Percentiles rank a stretch among this genome's conserved stretches.
phyloP scores from a whole-genome alignment of 1,140 invertebrate species.

The Archegozetes longisetosus region DNA sequence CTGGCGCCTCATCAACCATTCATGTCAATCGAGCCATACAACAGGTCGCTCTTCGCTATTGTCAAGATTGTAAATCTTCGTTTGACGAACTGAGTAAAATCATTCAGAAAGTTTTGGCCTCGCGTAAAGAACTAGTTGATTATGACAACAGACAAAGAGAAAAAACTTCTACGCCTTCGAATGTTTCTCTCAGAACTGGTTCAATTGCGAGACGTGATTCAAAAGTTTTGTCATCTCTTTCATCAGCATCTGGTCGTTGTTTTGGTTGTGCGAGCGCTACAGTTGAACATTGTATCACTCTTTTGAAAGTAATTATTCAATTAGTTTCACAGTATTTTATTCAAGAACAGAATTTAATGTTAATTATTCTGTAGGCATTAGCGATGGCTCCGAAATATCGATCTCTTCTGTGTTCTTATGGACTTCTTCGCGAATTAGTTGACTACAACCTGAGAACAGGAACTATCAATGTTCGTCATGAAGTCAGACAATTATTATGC shows the following conservation, averaged over 20 bases:
- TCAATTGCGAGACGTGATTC: neutral
- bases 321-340: neutral
- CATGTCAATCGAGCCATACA: slow-evolving; percentile 39
- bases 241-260: slow-evolving; percentile 27
- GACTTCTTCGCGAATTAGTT: slow-evolving; percentile 72
- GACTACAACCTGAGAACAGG: slow-evolving; percentile 61
- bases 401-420: slow-evolving; percentile 61
- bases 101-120: slow-evolving; percentile 72
- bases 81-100: slow-evolving; percentile 94
- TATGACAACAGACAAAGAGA: slow-evolving; percentile 70
- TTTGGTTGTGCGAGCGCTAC: slow-evolving; percentile 42
- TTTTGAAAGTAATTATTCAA: slow-evolving; percentile 41
- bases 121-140: slow-evolving; percentile 71
- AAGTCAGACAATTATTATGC: slow-evolving; percentile 70
- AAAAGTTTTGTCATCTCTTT: slow-evolving; percentile 9
- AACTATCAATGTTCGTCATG: slow-evolving; percentile 48
- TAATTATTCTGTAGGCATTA: slow-evolving; percentile 40
- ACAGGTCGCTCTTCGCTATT: slow-evolving; percentile 70
- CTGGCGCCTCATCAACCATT: slow-evolving; percentile 30
- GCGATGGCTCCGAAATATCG: slow-evolving; percentile 62
- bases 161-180: slow-evolving; percentile 17
- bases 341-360: neutral
- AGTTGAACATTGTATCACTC: slow-evolving; percentile 80
- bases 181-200: neutral
- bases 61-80: slow-evolving; percentile 77